These are phyloP conservation scores for Drosophila leonis DNA, from an alignment of 2,888 invertebrate genomes.

Conservation along the genomic window DNA sequence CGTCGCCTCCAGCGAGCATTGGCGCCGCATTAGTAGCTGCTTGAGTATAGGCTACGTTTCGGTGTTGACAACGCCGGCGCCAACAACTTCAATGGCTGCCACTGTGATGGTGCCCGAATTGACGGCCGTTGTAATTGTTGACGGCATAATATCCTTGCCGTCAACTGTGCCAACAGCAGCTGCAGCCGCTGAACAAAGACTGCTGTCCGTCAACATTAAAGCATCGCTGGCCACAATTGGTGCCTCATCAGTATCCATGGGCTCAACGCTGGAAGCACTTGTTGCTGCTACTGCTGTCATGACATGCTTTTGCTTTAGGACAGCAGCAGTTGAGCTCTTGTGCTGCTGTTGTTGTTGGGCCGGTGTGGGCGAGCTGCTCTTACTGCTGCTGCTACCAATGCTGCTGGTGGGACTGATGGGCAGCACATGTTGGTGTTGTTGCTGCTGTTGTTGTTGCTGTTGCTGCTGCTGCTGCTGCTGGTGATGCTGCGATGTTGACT, in stretches of 20 bases:
- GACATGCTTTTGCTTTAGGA: constrained; percentile 63
- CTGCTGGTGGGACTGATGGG: constrained; percentile 85
- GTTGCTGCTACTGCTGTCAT: constrained; percentile 40
- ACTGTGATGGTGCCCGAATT: constrained; percentile 57
- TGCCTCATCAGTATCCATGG: constrained; percentile 71
- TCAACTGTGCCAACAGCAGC: constrained; percentile 48
- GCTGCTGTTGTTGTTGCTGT: constrained; percentile 51
- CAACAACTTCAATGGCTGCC: constrained; percentile 72
- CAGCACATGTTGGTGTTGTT: constrained; percentile 78
- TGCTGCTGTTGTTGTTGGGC: constrained; percentile 64
- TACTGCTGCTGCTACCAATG: constrained; percentile 77
- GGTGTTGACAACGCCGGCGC: constrained; percentile 74
- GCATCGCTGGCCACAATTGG: constrained; percentile 43
- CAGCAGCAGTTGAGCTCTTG: constrained; percentile 32
- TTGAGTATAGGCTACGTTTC: constrained; percentile 86
- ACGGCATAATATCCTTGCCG: constrained; percentile 56
- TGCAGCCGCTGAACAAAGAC: constrained; percentile 18
- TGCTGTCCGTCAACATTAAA: constrained; percentile 56
- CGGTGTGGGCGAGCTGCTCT: constrained; percentile 76
- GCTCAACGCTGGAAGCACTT: constrained; percentile 45
- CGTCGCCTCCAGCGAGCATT: constrained; percentile 61
- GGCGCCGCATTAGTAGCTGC: constrained; percentile 85
- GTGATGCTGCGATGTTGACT: constrained; percentile 62
- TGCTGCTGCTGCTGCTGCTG: constrained; percentile 53
- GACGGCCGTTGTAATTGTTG: constrained; percentile 52